Evolutionary conservation across 1,140 invertebrate species (phyloP), one percentile per base, ranked within the genome.

Genomic region (Geopemphigus sp.): DNA sequence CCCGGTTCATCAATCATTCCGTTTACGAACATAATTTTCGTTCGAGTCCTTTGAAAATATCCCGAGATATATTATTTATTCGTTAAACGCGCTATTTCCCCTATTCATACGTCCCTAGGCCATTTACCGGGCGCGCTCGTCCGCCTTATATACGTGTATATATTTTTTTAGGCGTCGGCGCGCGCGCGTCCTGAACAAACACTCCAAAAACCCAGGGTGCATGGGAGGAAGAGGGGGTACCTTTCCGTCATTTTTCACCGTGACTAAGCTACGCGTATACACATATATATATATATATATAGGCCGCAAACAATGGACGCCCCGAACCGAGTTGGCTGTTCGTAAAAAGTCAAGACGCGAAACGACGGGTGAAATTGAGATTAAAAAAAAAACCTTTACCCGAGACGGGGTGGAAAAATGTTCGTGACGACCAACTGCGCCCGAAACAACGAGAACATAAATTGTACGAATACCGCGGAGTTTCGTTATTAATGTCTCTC

Each of bases 221-320:
- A n/a, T n/a, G n/a, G n/a, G n/a, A n/a, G n/a, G n/a, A n/a, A n/a
- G n/a, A n/a, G n/a, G n/a, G 32, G 22, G 72, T 59, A 76, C 74
- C 74, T 57, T 78, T 78, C 11, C n/a, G 29, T 78, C 22, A 63
- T 78, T 78, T 76, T 78, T 63, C 39, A 63, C 57, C 57, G 19
- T 78, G 74, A 78, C 74, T 78, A 78, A 78, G 57, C 57, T 39
- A 78, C 63, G 32, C 63, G n/a, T n/a, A n/a, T n/a, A n/a, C n/a
- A n/a, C n/a, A n/a, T n/a, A n/a, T n/a, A n/a, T n/a, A n/a, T n/a
- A n/a, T n/a, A n/a, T n/a, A n/a, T n/a, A n/a, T n/a, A n/a, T n/a
- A n/a, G 22, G 32, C 17, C 74, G 57, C 47, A 78, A 61, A 78
- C 57, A 78, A 78, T 78, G 57, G 45, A 45, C 57, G n/a, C 32